Evolutionary conservation across 2,888 invertebrate genomes (phyloP).

Genomic region (Chrysopilus asiliformis): DNA sequence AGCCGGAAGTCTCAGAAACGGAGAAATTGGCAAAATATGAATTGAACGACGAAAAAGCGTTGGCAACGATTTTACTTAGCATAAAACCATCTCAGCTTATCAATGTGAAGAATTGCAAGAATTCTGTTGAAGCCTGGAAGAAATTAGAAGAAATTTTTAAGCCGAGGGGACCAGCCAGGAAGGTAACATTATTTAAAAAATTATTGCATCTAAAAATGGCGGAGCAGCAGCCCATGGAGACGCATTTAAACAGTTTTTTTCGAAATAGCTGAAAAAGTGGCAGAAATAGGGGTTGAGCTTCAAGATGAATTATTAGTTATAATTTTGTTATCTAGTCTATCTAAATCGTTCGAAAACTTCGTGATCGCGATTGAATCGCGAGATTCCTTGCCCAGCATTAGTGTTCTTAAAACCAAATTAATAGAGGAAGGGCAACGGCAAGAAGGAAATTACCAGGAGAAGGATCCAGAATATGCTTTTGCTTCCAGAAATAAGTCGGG

Average conservation of each 20-base stretch:
- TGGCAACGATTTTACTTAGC: slow-evolving; percentile 2
- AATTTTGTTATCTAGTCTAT: slow-evolving; percentile 14
- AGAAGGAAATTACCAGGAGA: too few relatives aligned
- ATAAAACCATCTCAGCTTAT: slow-evolving; percentile 13
- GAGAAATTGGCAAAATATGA: background rate
- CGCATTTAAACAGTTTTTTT: slow-evolving; percentile 12
- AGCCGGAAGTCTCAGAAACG: too few relatives aligned
- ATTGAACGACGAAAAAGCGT: slow-evolving; percentile 1
- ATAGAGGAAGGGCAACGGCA: slow-evolving; percentile 1
- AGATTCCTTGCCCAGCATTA: slow-evolving; percentile 9
- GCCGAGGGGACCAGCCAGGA: slow-evolving; percentile 13
- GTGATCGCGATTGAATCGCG: slow-evolving; percentile 15
- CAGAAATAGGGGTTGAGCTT: slow-evolving; percentile 8
- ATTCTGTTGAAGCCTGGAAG: slow-evolving; percentile 11
- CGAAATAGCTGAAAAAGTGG: slow-evolving; percentile 10
- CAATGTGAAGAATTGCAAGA: slow-evolving; percentile 13
- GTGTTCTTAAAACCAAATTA: slow-evolving; percentile 2
- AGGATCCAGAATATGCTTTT: too few relatives aligned
- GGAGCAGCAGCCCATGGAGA: slow-evolving; percentile 7
- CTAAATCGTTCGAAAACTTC: slow-evolving; percentile 13
- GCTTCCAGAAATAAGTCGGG: too few relatives aligned
- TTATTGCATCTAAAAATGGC: slow-evolving; percentile 9
- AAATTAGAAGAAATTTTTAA: slow-evolving; percentile 12
- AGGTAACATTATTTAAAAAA: slow-evolving; percentile 12
- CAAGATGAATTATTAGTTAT: slow-evolving; percentile 12